Base-by-base conservation (phyloP, 2,888 invertebrate species). In the Emmelina monodactyla region DNA sequence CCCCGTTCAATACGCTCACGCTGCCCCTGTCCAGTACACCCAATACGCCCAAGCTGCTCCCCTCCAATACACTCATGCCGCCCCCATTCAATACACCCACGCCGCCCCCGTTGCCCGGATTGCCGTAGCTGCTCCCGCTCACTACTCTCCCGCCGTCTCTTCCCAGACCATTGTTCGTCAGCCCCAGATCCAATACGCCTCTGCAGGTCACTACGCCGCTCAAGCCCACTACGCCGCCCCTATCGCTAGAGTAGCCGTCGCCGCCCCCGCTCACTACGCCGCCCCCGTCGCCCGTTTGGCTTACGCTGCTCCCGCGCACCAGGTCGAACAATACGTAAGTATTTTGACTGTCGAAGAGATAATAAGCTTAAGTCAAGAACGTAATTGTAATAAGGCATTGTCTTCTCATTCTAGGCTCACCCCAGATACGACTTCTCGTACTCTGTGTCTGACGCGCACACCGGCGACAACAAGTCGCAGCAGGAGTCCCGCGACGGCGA, bases 391-490 rank as follows among this genome's bases (percentile, higher is more conserved):
- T n/a, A n/a, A n/a, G n/a, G n/a, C n/a, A n/a, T n/a, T n/a, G n/a
- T 19, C 35, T 29, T 38, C 12, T 32, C 25, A 14, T 31, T 31
- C 2, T 40, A 72, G 72, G 58, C 67, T 6, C 68, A 78, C 50
- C 82, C 82, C 22, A 75, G 79, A 47, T 83, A 84, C 60, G 69
- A 78, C 34, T 82, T 79, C 58, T 69, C 71, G 32, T 83, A 83
- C 55, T 73, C 80, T n/a, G 82, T 80, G 2, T 65, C 79, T 39
- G 83, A 83, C 46, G 64, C 65, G 4, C 81, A 83, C 48, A 82
- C 83, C 34, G 83, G 82, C n/a, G 83, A 83, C 62, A 70, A 72
- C 53, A 83, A 83, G 59, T 75, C 71, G 45, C 83, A 83, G 53
- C 66, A 73, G 37, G 83, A 83, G 58, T 53, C 65, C 44, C 70